These are phyloP conservation scores for Heliconius congener DNA, from an alignment of 1,140 invertebrate species.

Conservation along the genomic window DNA sequence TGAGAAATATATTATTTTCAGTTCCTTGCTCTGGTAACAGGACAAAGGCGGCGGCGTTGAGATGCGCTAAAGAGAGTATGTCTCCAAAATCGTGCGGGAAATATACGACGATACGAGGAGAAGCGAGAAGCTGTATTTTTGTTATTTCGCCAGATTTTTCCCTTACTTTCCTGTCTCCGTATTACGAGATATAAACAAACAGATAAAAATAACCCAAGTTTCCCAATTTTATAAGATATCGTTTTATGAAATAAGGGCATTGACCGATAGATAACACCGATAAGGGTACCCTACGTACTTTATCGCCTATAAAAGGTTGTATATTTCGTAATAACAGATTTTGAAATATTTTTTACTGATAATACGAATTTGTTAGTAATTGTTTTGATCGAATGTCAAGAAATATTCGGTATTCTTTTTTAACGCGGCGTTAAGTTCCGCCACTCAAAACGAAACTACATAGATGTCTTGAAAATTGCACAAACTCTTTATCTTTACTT, in stretches of 20 bases:
- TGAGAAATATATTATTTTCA: too few relatives aligned
- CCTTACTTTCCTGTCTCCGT: neutral
- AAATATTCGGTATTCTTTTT: neutral
- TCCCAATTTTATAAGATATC: slow-evolving; percentile 12
- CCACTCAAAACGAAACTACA: too few relatives aligned
- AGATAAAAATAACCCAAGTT: neutral
- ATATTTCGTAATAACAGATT: neutral
- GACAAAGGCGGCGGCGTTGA: too few relatives aligned
- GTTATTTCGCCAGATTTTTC: neutral
- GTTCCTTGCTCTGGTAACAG: too few relatives aligned
- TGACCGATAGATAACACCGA: slow-evolving; percentile 19
- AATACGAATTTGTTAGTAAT: neutral
- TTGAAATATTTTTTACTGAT: neutral
- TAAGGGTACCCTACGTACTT: slow-evolving; percentile 6
- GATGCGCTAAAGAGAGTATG: too few relatives aligned
- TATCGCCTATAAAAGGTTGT: neutral
- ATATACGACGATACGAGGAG: too few relatives aligned
- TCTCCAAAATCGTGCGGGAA: too few relatives aligned
- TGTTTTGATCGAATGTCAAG: neutral
- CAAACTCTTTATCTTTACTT: too few relatives aligned
- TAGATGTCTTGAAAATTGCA: too few relatives aligned
- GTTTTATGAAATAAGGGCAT: slow-evolving; percentile 16
- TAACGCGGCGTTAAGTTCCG: neutral
- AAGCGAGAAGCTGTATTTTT: too few relatives aligned
- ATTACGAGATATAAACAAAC: neutral